Evolutionary conservation across 2,797 vertebrate species (phyloP).

Genomic region (Ciconia nigra): DNA sequence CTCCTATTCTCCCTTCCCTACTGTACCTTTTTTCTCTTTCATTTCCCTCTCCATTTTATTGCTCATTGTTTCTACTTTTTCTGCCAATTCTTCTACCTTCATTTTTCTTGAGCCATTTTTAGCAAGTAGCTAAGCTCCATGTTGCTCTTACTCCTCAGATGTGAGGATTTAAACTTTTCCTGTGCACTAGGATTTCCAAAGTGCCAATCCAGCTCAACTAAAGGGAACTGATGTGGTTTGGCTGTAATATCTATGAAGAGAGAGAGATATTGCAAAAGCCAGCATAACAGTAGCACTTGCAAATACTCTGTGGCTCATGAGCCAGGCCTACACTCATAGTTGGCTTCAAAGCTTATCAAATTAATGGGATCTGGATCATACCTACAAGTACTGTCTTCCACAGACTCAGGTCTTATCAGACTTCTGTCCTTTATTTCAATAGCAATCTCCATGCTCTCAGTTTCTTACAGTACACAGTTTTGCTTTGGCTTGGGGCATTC

Average conservation of each 20-base stretch:
- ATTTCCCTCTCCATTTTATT: not conserved
- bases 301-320: not conserved
- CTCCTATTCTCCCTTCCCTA: not conserved
- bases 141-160: not conserved
- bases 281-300: not conserved
- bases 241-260: not conserved
- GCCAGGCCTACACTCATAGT: not conserved
- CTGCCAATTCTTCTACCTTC: not conserved
- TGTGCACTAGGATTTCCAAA: conserved; percentile 15
- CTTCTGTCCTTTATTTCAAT: not conserved
- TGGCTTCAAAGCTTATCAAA: not conserved
- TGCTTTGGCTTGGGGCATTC: not conserved
- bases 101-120: not conserved
- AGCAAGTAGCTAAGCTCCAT: not conserved
- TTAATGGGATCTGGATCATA: not conserved
- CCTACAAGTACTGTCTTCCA: not conserved
- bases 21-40: not conserved
- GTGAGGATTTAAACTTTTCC: not conserved
- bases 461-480: not conserved
- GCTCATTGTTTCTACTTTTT: not conserved
- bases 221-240: conserved; percentile 13
- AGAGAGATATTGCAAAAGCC: not conserved
- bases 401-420: not conserved
- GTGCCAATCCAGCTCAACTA: conserved; percentile 27
- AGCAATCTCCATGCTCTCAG: accelerated